Conservation (phyloP, 2,888 invertebrate species). For the Apomyelois bistriatella region DNA sequence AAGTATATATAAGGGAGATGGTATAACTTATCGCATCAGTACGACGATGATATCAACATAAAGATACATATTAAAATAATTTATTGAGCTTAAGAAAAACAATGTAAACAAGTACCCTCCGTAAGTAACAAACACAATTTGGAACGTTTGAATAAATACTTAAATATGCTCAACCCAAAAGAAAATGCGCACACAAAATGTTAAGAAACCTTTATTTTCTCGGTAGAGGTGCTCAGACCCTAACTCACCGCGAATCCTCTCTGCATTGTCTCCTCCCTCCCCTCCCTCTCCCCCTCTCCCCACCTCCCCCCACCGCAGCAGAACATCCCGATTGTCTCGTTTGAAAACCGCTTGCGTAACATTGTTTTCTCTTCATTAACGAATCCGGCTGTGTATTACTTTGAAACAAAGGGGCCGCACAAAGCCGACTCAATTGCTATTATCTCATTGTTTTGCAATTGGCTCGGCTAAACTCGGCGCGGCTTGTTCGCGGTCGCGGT, state of each 20-base stretch:
- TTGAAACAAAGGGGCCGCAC: slow-evolving; percentile 11
- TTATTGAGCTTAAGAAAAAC: too few species aligned
- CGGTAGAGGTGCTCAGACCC: not conserved
- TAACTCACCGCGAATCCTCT: slow-evolving; percentile 4
- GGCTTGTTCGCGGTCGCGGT: not conserved
- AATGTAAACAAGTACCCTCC: too few species aligned
- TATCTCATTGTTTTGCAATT: slow-evolving; percentile 11
- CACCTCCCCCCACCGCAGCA: not conserved
- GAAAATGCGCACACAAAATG: too few species aligned
- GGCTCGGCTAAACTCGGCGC: not conserved
- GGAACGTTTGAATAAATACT: too few species aligned
- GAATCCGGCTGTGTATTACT: slow-evolving; percentile 8
- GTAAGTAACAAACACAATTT: too few species aligned
- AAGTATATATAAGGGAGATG: too few species aligned
- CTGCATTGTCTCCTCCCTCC: slow-evolving; percentile 4
- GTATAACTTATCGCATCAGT: too few species aligned
- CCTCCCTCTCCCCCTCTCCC: not conserved
- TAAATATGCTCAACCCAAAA: too few species aligned
- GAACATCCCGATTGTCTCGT: slow-evolving; percentile 11
- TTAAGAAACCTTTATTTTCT: not conserved
- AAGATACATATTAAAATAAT: too few species aligned
- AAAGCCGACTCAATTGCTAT: slow-evolving; percentile 8
- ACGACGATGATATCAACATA: too few species aligned
- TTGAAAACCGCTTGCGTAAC: slow-evolving; percentile 10
- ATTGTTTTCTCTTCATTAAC: slow-evolving; percentile 15